phyloP scores from a whole-genome alignment of 1,140 invertebrate species.

The Idris sp. region DNA sequence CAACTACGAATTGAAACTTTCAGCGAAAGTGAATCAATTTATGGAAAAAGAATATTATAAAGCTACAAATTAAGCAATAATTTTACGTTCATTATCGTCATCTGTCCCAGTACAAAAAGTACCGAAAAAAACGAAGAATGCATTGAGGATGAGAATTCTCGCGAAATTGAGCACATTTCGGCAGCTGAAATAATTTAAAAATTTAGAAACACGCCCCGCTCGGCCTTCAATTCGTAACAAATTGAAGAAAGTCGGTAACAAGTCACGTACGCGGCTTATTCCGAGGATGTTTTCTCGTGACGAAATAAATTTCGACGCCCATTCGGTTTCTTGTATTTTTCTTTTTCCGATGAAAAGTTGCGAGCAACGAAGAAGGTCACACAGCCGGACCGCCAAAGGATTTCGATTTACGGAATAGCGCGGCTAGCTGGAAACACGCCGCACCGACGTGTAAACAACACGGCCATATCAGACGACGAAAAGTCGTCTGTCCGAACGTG shows the following conservation, averaged over 20 bases:
- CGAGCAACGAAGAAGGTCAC: too few species aligned
- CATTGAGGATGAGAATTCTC: too few species aligned
- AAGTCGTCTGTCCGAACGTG: conserved; percentile 35
- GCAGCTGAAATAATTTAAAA: too few species aligned
- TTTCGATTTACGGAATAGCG: conserved; percentile 46
- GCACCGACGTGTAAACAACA: conserved; percentile 52
- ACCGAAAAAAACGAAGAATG: too few species aligned
- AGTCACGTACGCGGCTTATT: conserved; percentile 56
- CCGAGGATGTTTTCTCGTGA: conserved; percentile 42
- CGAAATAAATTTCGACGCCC: conserved; percentile 36
- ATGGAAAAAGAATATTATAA: too few species aligned
- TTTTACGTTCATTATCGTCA: too few species aligned
- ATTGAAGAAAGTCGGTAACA: conserved; percentile 41
- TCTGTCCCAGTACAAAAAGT: too few species aligned
- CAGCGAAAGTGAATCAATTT: too few species aligned
- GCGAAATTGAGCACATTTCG: too few species aligned
- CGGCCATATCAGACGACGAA: conserved; percentile 35
- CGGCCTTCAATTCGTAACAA: conserved; percentile 30
- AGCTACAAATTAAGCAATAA: too few species aligned
- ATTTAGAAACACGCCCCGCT: too few species aligned
- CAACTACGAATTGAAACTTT: too few species aligned
- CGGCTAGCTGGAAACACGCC: conserved; percentile 25
- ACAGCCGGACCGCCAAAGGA: conserved; percentile 44
- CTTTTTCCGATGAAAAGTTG: conserved; percentile 41
- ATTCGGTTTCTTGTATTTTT: conserved; percentile 35